Percentiles rank a stretch among this genome's conserved stretches.
Evolutionary conservation across 2,797 vertebrate genomes (phyloP).

Genomic region (Tapirus indicus): DNA sequence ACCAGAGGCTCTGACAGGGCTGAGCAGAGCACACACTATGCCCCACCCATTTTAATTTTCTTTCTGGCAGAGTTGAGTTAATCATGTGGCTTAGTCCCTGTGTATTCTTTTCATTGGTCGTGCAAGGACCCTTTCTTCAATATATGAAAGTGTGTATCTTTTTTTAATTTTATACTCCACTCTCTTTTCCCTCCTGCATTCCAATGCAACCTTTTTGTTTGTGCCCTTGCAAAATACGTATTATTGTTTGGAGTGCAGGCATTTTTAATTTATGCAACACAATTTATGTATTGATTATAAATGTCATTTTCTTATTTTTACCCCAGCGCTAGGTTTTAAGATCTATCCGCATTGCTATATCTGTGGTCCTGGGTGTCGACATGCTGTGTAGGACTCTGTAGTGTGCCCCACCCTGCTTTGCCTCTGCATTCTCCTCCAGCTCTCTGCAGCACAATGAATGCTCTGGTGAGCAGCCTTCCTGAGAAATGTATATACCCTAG

Average conservation of each 20-base stretch:
- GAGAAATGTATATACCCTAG: background rate
- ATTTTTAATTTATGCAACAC: background rate
- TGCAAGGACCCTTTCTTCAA: background rate
- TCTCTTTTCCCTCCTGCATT: background rate
- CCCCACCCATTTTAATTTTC: background rate
- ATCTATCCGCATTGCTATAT: accelerated
- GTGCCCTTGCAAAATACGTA: background rate
- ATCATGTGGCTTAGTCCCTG: background rate
- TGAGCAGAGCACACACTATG: background rate
- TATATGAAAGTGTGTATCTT: background rate
- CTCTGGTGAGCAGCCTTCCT: background rate
- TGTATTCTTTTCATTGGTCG: background rate
- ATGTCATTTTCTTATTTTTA: background rate
- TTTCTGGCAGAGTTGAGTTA: background rate
- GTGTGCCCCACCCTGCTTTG: accelerated
- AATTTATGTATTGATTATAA: background rate
- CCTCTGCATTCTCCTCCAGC: background rate
- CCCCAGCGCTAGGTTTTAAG: background rate
- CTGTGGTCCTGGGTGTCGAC: too few species aligned
- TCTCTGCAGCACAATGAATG: background rate
- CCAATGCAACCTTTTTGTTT: background rate
- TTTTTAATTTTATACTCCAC: background rate
- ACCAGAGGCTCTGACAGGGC: background rate
- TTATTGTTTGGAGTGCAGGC: background rate
- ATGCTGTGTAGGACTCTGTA: accelerated